These are phyloP conservation scores for Lycophotia porphyrea DNA, from an alignment of 2,888 invertebrate genomes.

Conservation along the genomic window DNA sequence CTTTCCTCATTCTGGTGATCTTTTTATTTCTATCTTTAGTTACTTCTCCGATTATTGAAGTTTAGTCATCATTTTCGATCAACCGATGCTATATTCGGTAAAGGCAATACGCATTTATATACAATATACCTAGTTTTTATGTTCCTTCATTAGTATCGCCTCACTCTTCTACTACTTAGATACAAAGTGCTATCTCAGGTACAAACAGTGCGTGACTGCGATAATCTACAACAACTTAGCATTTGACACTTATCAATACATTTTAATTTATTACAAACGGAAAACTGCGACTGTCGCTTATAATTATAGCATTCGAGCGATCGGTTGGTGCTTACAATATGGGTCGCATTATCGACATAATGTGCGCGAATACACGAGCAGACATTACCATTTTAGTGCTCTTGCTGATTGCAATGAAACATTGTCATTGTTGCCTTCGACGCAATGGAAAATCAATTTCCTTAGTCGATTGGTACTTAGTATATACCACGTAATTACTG, in stretches of 20 bases:
- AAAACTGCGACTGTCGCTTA: conserved; percentile 64
- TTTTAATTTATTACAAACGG: conserved; percentile 72
- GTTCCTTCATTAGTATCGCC: background rate
- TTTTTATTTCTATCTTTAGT: background rate
- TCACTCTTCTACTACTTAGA: background rate
- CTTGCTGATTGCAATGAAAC: conserved; percentile 59
- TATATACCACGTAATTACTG: conserved; percentile 10
- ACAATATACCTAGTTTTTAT: background rate
- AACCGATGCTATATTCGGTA: background rate
- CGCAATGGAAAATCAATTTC: conserved; percentile 63
- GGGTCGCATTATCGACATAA: conserved; percentile 82
- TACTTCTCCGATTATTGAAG: background rate
- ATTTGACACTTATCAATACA: conserved; percentile 68
- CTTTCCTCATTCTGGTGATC: background rate
- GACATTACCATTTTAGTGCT: conserved; percentile 72
- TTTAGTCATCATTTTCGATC: background rate
- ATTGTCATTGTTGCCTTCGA: conserved; percentile 57
- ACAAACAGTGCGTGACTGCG: conserved; percentile 53
- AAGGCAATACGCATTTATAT: background rate
- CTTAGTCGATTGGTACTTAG: conserved; percentile 35
- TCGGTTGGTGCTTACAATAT: conserved; percentile 72
- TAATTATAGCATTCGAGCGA: conserved; percentile 70
- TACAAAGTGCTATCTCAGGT: conserved; percentile 20
- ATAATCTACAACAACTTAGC: conserved; percentile 49
- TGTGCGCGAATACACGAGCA: conserved; percentile 75